Evolutionary conservation across 2,888 invertebrate genomes (phyloP).

Genomic region (Nysson spinosus): DNA sequence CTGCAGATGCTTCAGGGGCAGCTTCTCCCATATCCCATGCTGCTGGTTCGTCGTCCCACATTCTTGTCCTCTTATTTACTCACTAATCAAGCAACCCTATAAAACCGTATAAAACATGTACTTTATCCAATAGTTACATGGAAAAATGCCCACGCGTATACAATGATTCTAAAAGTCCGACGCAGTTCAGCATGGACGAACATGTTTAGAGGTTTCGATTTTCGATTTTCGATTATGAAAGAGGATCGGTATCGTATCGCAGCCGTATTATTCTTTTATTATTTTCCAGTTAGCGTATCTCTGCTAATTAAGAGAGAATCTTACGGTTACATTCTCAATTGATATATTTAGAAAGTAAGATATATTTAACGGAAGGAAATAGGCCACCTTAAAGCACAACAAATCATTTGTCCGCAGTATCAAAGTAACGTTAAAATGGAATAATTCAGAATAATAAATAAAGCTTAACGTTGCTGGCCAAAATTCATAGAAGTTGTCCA

Average conservation of each 20-base stretch:
- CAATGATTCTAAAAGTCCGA: no score
- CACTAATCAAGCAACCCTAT: constrained; percentile 5
- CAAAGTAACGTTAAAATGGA: no score
- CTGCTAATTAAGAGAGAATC: constrained; percentile 21
- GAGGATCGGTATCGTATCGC: no score
- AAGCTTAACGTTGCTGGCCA: no score
- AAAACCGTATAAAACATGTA: constrained; percentile 1
- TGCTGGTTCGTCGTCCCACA: constrained; percentile 70
- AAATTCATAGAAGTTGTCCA: no score
- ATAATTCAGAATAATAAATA: no score
- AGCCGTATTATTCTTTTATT: no score
- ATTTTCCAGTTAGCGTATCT: no score
- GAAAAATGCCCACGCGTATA: no score
- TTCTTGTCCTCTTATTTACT: constrained; percentile 39
- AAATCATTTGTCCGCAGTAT: constrained; percentile 47
- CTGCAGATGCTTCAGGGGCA: constrained; percentile 67
- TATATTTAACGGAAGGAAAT: constrained; percentile 53
- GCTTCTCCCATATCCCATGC: constrained; percentile 69
- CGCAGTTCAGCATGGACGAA: no score
- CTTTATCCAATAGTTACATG: no score
- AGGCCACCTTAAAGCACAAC: constrained; percentile 48
- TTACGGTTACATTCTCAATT: constrained; percentile 34
- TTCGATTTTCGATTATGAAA: background rate
- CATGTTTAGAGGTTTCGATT: no score
- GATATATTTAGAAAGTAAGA: constrained; percentile 43